Evolutionary conservation across 2,797 vertebrate genomes (phyloP), one percentile per base, ranked within the genome.

Genomic region (Crocidura indochinensis): DNA sequence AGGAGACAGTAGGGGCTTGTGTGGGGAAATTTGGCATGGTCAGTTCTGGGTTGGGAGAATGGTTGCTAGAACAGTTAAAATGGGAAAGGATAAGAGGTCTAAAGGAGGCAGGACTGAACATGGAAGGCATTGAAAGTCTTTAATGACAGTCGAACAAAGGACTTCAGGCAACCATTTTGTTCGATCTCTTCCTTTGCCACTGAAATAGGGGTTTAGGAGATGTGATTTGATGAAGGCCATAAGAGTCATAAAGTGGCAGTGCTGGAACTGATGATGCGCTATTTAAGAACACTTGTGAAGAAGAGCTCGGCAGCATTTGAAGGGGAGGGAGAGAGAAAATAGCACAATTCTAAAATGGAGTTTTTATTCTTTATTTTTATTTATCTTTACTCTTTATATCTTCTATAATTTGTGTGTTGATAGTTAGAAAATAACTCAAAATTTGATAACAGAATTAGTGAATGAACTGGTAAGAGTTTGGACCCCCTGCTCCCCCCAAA

Each of bases 361-460:
- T 29, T 81, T 95, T 73, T 65, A 12, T 64, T 90, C 10, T 81
- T 38, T 38, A 38, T 38, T 38, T 38, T 38, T 38, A 2, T 38
- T 38, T 38, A 38, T 29, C 77, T 95, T 73, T 65, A 10, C 56
- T 90, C 10, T 81, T 84, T 72, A n/a, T 86, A 44, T 91, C 15
- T 10, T 75, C 84, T 53, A 85, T 24, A 26, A 77, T 72, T 80
- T 75, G 88, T 91, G 83, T 76, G 29, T 79, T 88, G 14, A 0
- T 64, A 76, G 47, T 92, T 81, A 90, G 86, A 78, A 38, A 91
- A 19, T n/a, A 95, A 68, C 12, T 84, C 65, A 90, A 62, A 60
- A 68, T 88, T 24, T 78, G 74, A 69, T 12, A 51, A 17, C 47
- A 88, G 31, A 86, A 74, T 84, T 91, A 65, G 77, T 84, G 80